phyloP scores from a whole-genome alignment of 2,888 invertebrate species.

The Aphidoletes aphidimyza region DNA sequence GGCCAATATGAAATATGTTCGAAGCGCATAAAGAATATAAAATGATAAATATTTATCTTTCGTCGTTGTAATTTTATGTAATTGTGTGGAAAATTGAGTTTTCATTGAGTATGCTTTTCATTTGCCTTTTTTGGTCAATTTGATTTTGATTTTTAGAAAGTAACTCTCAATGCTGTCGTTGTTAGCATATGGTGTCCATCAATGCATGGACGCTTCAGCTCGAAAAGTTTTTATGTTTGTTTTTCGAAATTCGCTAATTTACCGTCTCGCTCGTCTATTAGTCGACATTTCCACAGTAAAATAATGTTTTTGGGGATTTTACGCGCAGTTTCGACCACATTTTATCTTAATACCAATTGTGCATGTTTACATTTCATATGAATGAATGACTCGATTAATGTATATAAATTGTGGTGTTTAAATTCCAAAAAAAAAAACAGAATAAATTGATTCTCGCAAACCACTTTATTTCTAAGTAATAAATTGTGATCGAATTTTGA shows the following conservation, averaged over 20 bases:
- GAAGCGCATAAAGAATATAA: slow-evolving; percentile 7
- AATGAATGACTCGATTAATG: neutral
- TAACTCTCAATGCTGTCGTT: neutral
- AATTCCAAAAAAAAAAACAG: neutral
- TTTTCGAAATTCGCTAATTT: neutral
- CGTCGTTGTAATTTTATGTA: slow-evolving; percentile 51
- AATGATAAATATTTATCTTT: slow-evolving; percentile 47
- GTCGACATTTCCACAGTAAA: neutral
- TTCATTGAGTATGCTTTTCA: slow-evolving; percentile 14
- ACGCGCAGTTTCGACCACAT: neutral
- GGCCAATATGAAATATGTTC: too few relatives aligned
- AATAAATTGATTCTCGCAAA: neutral
- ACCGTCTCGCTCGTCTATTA: neutral
- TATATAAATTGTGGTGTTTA: neutral
- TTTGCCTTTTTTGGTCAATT: neutral
- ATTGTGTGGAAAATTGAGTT: slow-evolving; percentile 53
- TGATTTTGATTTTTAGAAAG: neutral
- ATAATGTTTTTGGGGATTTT: neutral
- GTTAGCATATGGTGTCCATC: neutral
- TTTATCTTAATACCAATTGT: too few relatives aligned
- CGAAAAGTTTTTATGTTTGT: slow-evolving; percentile 19
- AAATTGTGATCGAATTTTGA: neutral
- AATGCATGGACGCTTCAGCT: neutral
- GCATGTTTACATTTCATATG: slow-evolving; percentile 1
- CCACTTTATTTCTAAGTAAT: neutral